These are phyloP conservation scores for Allobates femoralis DNA, from an alignment of 2,797 vertebrate genomes.

Conservation along the genomic window DNA sequence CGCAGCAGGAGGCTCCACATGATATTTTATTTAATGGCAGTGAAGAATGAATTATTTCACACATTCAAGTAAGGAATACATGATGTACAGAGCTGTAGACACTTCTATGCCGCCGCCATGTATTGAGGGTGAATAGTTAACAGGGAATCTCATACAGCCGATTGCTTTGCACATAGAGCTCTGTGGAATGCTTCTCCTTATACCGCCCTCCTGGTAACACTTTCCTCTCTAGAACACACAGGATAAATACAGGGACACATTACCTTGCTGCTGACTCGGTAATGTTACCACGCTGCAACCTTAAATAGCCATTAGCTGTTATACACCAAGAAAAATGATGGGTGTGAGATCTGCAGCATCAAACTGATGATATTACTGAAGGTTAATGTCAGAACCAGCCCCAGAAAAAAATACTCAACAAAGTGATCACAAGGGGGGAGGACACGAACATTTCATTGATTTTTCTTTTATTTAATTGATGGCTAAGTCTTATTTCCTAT, in stretches of 20 bases:
- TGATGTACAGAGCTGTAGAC: not conserved
- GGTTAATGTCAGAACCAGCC: slow-evolving; percentile 46
- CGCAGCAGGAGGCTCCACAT: not conserved
- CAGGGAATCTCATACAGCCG: slow-evolving; percentile 24
- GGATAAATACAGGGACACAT: not conserved
- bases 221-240: not conserved
- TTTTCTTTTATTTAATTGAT: slow-evolving; percentile 47
- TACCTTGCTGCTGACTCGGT: not conserved
- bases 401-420: slow-evolving; percentile 14
- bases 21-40: slow-evolving; percentile 1
- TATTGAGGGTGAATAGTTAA: slow-evolving; percentile 17
- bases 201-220: slow-evolving; percentile 2
- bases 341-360: slow-evolving; percentile 44
- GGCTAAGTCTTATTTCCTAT: slow-evolving; percentile 22
- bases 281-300: not conserved
- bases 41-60: not conserved
- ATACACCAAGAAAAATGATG: slow-evolving; percentile 3
- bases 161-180: not conserved
- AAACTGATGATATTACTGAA: slow-evolving; percentile 26
- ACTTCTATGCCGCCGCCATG: not conserved
- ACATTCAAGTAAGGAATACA: not conserved
- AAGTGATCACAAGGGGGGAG: slow-evolving; percentile 7
- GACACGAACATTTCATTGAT: slow-evolving; percentile 31
- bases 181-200: slow-evolving; percentile 10
- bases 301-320: slow-evolving; percentile 21